A percentile compares a stretch with the other conserved stretches of the same genome.
Evolutionary conservation across 2,797 vertebrate genomes (phyloP).

Genomic region (Melanogrammus aeglefinus): DNA sequence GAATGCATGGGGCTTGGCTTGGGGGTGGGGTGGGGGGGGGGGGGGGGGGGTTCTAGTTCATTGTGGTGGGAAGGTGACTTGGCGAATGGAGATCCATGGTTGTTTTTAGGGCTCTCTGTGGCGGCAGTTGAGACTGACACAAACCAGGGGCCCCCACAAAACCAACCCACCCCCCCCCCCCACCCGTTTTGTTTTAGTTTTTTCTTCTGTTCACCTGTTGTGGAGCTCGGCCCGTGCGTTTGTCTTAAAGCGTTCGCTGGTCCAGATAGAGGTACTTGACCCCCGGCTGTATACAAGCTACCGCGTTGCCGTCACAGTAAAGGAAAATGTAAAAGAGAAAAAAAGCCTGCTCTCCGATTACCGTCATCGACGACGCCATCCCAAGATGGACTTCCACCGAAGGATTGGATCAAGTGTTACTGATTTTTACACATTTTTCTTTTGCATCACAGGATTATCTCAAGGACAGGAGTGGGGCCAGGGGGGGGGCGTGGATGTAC

Average conservation of each 20-base stretch:
- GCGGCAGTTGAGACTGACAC: too few relatives aligned
- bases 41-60: neutral
- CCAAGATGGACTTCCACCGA: neutral
- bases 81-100: slow-evolving; percentile 32
- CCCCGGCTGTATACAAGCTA: neutral
- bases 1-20: slow-evolving; percentile 15
- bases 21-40: slow-evolving; percentile 5
- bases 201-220: neutral
- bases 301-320: slow-evolving; percentile 3
- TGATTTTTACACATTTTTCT: neutral
- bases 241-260: slow-evolving; percentile 47
- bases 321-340: neutral
- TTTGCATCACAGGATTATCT: neutral
- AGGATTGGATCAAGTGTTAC: slow-evolving; percentile 1
- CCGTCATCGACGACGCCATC: neutral
- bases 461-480: neutral
- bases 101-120: neutral
- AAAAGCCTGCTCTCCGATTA: neutral
- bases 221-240: slow-evolving; percentile 24
- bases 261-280: slow-evolving; percentile 1
- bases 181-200: neutral
- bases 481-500: neutral
- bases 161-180: too few relatives aligned
- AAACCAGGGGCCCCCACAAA: too few relatives aligned
- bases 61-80: slow-evolving; percentile 26